phyloP scores from a whole-genome alignment of 2,797 vertebrate species.

The Sebastes cheni region DNA sequence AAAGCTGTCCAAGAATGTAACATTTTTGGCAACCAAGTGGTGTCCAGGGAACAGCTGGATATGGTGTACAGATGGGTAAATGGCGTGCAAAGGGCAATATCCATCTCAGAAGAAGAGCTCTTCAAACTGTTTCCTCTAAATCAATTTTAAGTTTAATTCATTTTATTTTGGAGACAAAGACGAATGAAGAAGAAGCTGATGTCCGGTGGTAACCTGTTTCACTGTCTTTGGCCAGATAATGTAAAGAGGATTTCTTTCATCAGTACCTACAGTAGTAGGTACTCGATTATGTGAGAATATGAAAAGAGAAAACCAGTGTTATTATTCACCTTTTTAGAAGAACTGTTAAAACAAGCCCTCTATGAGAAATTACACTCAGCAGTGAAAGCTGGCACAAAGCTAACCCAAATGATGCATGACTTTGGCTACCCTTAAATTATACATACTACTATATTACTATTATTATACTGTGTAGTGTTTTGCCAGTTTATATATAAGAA shows the following conservation, averaged over 20 bases:
- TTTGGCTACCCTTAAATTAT: rapidly evolving
- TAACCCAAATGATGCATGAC: no score
- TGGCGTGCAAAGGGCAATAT: not conserved
- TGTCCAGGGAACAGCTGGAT: not conserved
- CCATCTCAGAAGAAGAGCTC: not conserved
- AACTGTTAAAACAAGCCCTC: not conserved
- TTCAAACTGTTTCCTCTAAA: not conserved
- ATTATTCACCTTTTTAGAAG: no score
- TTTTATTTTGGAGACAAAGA: not conserved
- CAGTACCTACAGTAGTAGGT: no score
- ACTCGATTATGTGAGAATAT: no score
- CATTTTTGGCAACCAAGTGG: not conserved
- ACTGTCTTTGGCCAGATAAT: not conserved
- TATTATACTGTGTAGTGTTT: no score
- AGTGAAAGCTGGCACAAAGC: no score
- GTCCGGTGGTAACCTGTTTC: not conserved
- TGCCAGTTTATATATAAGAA: no score
- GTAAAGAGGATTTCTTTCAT: not conserved
- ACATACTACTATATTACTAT: no score
- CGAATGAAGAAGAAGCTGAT: not conserved
- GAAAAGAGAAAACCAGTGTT: no score
- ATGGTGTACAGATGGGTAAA: not conserved
- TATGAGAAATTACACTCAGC: not conserved
- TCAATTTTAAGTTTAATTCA: not conserved
- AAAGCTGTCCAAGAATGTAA: not conserved